Evolutionary conservation across 2,888 invertebrate species (phyloP).

Genomic region (Rhodophaea formosa): DNA sequence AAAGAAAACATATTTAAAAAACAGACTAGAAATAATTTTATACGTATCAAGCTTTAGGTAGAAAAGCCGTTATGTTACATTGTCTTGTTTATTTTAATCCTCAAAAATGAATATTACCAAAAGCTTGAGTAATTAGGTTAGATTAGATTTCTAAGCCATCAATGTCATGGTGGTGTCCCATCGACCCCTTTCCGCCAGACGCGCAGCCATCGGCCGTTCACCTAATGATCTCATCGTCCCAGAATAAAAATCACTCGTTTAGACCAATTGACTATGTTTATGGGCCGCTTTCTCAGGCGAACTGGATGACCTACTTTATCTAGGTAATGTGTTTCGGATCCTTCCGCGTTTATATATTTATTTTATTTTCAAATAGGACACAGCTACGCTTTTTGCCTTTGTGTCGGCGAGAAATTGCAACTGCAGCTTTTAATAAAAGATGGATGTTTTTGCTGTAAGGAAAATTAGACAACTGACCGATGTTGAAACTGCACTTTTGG

Average conservation of each 20-base stretch:
- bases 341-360: conserved; percentile 34
- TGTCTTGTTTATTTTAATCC: no score
- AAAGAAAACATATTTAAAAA: no score
- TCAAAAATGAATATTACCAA: no score
- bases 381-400: conserved; percentile 18
- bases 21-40: no score
- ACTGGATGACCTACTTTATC: conserved; percentile 61
- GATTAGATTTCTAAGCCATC: conserved; percentile 41
- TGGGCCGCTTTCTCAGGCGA: conserved; percentile 65
- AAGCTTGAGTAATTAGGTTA: neutral
- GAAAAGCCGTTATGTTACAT: no score
- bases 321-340: conserved; percentile 44
- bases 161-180: conserved; percentile 66
- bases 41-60: no score
- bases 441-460: no score
- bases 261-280: conserved; percentile 75
- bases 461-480: no score
- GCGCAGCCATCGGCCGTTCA: conserved; percentile 64
- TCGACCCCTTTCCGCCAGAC: conserved; percentile 60
- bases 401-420: no score
- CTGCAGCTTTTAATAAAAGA: no score
- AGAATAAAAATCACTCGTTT: conserved; percentile 73
- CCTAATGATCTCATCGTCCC: conserved; percentile 76
- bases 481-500: no score
- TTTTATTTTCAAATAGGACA: conserved; percentile 2